phyloP scores from a whole-genome alignment of 2,888 invertebrate genomes.

The Apantesis nais region DNA sequence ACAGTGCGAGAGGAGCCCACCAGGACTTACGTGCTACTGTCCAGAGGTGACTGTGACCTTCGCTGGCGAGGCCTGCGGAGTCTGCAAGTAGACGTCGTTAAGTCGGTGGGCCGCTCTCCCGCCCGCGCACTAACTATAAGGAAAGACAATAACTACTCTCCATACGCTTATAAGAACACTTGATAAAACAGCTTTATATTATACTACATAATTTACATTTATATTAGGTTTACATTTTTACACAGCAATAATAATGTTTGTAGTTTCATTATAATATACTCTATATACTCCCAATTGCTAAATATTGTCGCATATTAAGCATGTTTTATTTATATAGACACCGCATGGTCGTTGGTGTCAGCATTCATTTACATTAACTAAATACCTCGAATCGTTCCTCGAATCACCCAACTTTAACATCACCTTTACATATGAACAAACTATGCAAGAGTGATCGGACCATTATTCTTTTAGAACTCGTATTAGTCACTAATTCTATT shows the following conservation, averaged over 20 bases:
- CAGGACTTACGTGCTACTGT: slow-evolving; percentile 48
- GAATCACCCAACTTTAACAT: slow-evolving; percentile 47
- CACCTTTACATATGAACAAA: slow-evolving; percentile 47
- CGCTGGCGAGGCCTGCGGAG: slow-evolving; percentile 25
- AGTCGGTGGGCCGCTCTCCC: slow-evolving; percentile 45
- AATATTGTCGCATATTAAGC: slow-evolving; percentile 85
- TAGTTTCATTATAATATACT: slow-evolving; percentile 80
- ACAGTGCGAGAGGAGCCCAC: slow-evolving; percentile 47
- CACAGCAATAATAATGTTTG: slow-evolving; percentile 84
- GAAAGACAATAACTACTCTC: slow-evolving; percentile 68
- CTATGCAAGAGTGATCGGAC: slow-evolving; percentile 59
- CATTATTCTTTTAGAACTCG: slow-evolving; percentile 63
- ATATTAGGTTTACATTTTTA: slow-evolving; percentile 84
- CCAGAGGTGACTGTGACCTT: slow-evolving; percentile 39
- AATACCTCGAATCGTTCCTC: slow-evolving; percentile 61
- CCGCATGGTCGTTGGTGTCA: slow-evolving; percentile 70
- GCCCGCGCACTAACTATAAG: slow-evolving; percentile 46
- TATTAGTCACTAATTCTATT: slow-evolving; percentile 67
- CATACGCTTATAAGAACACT: slow-evolving; percentile 84
- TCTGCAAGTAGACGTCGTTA: slow-evolving; percentile 48
- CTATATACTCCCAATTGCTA: slow-evolving; percentile 82
- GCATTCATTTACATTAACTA: slow-evolving; percentile 64
- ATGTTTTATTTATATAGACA: slow-evolving; percentile 61
- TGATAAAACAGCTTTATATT: slow-evolving; percentile 83
- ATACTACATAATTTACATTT: slow-evolving; percentile 85